Evolutionary conservation across 2,888 invertebrate species (phyloP), one percentile per base, ranked within the genome.

Genomic region (Eupithecia subumbrata): DNA sequence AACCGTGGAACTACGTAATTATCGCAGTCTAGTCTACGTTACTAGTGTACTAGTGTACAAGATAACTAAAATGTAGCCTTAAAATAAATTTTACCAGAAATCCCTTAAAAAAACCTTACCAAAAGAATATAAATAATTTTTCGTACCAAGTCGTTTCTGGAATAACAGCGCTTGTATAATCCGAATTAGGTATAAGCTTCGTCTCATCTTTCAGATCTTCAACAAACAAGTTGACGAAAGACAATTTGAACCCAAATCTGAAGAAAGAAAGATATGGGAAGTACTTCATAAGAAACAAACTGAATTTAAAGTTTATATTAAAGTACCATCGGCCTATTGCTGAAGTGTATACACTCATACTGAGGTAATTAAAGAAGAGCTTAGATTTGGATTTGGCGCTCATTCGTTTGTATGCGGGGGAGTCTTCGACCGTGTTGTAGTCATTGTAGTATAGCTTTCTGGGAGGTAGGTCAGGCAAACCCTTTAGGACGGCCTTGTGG

Each of bases 221-320:
- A 1, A 79, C 85, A 66, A 95, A 96, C 3, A 96, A 96, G 72
- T 96, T 92, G 0, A 97, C 96, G 71, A 96, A 91, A 0, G 97
- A 95, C n/a, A 95, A 88, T 78, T 92, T 94, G 5, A 95, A 85
- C 8, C 97, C 97, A 85, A 95, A 97, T 60, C 91, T 94, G 83
- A 95, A 95, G 88, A 96, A 96, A 0, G 97, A 97, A 66, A 97
- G 83, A 81, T 96, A 96, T 0, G 98, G 97, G 83, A 96, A 96
- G 73, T 96, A 95, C 80, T 96, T 96, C 88, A 97, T 96, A 0
- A 97, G 85, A 79, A 96, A 95, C 25, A 97, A 86, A 30, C 95
- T 92, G 2, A 96, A 84, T 83, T 93, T 91, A 85, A 96, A 96
- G 71, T 96, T 92, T 37, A 91, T 86, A 85, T 97, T 97, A 71